Conservation (phyloP, 2,797 vertebrate genomes). For the Pipistrellus pygmaeus region DNA sequence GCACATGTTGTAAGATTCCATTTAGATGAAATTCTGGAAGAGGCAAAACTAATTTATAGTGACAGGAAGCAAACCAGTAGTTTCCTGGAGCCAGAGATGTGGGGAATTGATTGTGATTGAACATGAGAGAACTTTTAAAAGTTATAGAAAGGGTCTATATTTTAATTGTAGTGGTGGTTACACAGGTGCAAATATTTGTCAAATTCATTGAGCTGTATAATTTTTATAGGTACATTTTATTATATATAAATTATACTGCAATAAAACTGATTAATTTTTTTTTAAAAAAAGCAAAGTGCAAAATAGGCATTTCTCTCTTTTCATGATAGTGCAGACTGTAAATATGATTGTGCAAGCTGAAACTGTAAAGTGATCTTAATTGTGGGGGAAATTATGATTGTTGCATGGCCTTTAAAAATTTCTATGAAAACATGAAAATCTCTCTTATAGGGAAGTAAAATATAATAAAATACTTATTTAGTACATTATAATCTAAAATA, state of each 20-base stretch:
- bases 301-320: background rate
- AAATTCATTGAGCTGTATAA: conserved; percentile 34
- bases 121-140: conserved; percentile 44
- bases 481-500: background rate
- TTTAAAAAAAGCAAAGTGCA: background rate
- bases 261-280: conserved; percentile 25
- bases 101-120: background rate
- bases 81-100: background rate
- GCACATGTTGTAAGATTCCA: background rate
- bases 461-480: conserved; percentile 21
- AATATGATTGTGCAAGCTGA: background rate
- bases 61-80: conserved; percentile 23
- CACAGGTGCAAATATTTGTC: conserved; percentile 38
- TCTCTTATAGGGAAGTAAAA: conserved; percentile 20
- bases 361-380: conserved; percentile 48
- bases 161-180: conserved; percentile 13
- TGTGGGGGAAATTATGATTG: background rate
- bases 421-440: conserved; percentile 37
- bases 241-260: conserved; percentile 18
- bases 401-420: background rate
- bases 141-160: conserved; percentile 34
- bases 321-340: background rate
- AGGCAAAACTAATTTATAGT: conserved; percentile 54
- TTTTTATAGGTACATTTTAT: conserved; percentile 48
- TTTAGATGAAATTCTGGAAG: conserved; percentile 59